Evolutionary conservation across 2,113 vertebrate species (phyloP).

Genomic region (Rutilus rutilus): DNA sequence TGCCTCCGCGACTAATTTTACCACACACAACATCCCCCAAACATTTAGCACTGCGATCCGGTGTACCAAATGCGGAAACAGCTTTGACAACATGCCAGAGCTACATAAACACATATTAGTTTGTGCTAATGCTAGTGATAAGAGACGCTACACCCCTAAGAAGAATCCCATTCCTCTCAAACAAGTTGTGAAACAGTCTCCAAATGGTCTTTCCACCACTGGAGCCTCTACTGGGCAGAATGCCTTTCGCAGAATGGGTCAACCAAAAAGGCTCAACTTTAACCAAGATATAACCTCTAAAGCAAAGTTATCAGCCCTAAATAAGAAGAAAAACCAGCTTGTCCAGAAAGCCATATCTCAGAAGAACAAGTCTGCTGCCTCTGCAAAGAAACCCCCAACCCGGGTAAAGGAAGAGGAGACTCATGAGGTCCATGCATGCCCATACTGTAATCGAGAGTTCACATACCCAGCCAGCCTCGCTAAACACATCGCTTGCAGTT

Average conservation of each 20-base stretch:
- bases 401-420: conserved; percentile 66
- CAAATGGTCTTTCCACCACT: conserved; percentile 77
- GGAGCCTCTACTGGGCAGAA: conserved; percentile 73
- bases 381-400: conserved; percentile 81
- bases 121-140: conserved; percentile 94
- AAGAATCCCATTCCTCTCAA: conserved; percentile 95
- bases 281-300: conserved; percentile 85
- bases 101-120: conserved; percentile 94
- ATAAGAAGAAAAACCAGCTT: conserved; percentile 92
- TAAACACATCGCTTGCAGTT: conserved; percentile 90
- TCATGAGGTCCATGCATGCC: conserved; percentile 83
- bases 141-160: conserved; percentile 97
- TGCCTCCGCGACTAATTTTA: conserved; percentile 95
- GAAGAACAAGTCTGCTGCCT: conserved; percentile 84
- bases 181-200: conserved; percentile 85
- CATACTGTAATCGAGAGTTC: conserved; percentile 91
- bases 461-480: conserved; percentile 92
- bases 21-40: conserved; percentile 97
- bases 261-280: conserved; percentile 94
- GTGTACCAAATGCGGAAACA: conserved; percentile 97
- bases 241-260: conserved; percentile 90
- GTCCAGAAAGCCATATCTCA: conserved; percentile 95
- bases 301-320: conserved; percentile 88
- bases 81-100: conserved; percentile 98
- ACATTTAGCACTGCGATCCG: conserved; percentile 97